A percentile compares a stretch with the other conserved stretches of the same genome.
phyloP scores from a whole-genome alignment of 2,888 invertebrate genomes.

The Habrosyne pyritoides region DNA sequence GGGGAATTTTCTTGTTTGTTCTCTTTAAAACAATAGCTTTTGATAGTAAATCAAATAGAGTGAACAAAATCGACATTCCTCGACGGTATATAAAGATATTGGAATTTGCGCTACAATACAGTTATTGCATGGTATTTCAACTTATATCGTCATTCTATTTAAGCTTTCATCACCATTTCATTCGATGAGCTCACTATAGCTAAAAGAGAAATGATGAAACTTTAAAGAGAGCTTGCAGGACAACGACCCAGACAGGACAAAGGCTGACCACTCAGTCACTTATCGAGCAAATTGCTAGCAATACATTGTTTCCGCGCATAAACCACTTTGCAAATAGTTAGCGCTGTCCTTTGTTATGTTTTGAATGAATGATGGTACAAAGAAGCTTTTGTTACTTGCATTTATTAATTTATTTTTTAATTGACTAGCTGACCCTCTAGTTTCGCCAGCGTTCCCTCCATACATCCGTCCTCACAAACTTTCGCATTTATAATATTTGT shows the following conservation, averaged over 20 bases:
- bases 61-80: not conserved
- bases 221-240: not conserved
- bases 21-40: not conserved
- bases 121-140: no score
- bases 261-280: not conserved
- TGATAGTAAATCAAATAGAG: not conserved
- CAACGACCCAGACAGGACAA: not conserved
- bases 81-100: not conserved
- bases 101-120: not conserved
- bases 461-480: no score
- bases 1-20: not conserved
- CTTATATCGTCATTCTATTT: no score
- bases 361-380: no score
- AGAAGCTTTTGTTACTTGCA: no score
- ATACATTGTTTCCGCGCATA: slow-evolving; percentile 2
- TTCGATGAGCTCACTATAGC: no score
- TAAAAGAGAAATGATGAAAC: not conserved
- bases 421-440: no score
- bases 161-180: no score
- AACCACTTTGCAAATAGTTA: not conserved
- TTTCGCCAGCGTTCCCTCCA: no score
- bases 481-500: no score
- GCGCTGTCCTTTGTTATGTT: no score
- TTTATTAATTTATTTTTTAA: no score
- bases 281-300: slow-evolving; percentile 1